These are phyloP conservation scores for Brachyptera risi DNA, from an alignment of 2,888 invertebrate genomes.

Conservation along the genomic window DNA sequence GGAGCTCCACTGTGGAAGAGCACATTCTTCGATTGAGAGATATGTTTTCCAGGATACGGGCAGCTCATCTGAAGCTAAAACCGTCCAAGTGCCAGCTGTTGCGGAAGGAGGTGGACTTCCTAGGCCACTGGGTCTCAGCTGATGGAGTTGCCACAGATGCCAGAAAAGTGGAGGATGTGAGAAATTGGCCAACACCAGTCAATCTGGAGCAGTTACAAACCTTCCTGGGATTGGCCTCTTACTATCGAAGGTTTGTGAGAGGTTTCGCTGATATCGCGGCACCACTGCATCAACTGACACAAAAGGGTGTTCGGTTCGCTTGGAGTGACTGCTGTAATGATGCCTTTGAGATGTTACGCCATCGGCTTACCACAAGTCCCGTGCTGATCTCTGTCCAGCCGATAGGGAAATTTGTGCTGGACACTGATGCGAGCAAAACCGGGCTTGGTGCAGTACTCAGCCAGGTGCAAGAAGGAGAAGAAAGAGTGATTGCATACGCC, in stretches of 20 bases:
- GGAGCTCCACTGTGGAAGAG: neutral
- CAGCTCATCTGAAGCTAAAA: neutral
- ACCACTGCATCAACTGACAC: neutral
- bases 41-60: neutral
- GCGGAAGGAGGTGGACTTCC: neutral
- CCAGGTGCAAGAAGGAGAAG: constrained; percentile 9
- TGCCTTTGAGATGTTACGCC: neutral
- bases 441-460: constrained; percentile 28
- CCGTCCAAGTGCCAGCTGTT: neutral
- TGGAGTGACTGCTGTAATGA: neutral
- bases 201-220: neutral
- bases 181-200: neutral
- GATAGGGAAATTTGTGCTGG: neutral
- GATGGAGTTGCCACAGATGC: neutral
- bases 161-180: neutral
- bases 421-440: constrained; percentile 25
- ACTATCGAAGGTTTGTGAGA: neutral
- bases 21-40: neutral
- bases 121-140: neutral
- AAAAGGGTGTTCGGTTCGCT: neutral
- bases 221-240: neutral
- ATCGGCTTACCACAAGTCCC: neutral
- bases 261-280: neutral
- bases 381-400: neutral
- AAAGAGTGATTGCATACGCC: constrained; percentile 26